phyloP scores from a whole-genome alignment of 2,113 vertebrate genomes.

The Peromyscus leucopus region DNA sequence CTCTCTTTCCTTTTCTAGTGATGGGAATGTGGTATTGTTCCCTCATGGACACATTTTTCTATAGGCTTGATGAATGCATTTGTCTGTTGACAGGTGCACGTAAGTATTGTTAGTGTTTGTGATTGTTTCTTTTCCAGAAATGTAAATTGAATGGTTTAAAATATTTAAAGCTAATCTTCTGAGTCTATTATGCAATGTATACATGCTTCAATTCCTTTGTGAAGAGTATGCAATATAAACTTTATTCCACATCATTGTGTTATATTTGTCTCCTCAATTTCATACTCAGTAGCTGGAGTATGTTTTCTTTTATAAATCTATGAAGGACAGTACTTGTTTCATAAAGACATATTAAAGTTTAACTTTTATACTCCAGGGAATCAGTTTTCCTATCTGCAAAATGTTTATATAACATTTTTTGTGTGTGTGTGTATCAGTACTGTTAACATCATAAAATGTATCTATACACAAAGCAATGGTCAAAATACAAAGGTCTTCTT shows the following conservation, averaged over 20 bases:
- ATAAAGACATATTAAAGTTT: neutral
- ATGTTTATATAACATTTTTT: neutral
- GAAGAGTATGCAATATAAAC: conserved; percentile 44
- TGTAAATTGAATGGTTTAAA: conserved; percentile 53
- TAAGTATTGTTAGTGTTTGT: conserved; percentile 29
- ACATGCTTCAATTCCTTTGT: neutral
- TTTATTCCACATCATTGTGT: neutral
- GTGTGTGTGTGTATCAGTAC: neutral
- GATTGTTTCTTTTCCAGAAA: conserved; percentile 38
- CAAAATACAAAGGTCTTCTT: neutral
- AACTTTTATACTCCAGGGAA: neutral
- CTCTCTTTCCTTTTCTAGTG: neutral
- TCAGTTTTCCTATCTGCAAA: neutral
- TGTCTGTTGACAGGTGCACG: conserved; percentile 61
- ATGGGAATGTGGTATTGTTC: conserved; percentile 63
- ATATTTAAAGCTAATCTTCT: neutral
- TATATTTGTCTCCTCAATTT: neutral
- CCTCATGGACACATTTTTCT: neutral
- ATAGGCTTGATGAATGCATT: conserved; percentile 61
- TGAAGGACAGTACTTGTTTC: neutral
- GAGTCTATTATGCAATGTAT: conserved; percentile 16
- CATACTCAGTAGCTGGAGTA: neutral
- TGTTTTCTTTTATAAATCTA: neutral
- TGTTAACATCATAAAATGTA: neutral
- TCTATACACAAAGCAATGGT: neutral